A percentile compares a stretch with the other conserved stretches of the same genome.
Evolutionary conservation across 2,888 invertebrate genomes (phyloP).

Genomic region (Cheilosia scutellata): DNA sequence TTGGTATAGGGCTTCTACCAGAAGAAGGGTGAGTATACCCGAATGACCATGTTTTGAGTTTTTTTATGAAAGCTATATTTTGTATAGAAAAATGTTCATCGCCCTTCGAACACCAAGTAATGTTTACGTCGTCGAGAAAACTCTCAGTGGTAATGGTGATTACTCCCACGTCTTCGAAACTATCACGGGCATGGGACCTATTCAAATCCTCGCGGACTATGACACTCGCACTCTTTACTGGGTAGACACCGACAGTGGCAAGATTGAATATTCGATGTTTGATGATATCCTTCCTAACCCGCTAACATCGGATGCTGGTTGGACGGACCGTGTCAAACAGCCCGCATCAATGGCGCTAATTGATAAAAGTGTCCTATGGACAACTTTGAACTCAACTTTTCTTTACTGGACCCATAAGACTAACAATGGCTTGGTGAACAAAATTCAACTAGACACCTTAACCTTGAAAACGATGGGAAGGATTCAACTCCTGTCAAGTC

Average conservation of each 20-base stretch:
- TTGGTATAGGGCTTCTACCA: conserved; percentile 87
- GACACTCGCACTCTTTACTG: conserved; percentile 87
- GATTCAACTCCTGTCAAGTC: conserved; percentile 78
- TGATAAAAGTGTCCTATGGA: conserved; percentile 89
- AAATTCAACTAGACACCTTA: conserved; percentile 80
- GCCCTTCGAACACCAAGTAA: conserved; percentile 84
- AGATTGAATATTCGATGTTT: conserved; percentile 87
- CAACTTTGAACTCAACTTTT: conserved; percentile 85
- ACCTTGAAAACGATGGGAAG: conserved; percentile 72
- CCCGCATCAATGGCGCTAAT: conserved; percentile 87
- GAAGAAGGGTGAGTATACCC: conserved; percentile 79
- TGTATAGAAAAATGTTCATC: conserved; percentile 87
- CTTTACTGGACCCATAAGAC: conserved; percentile 87
- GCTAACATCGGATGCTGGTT: conserved; percentile 76
- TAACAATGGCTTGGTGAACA: conserved; percentile 81
- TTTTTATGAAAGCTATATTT: neutral
- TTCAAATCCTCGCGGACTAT: conserved; percentile 83
- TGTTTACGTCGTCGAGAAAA: conserved; percentile 88
- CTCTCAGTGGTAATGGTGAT: conserved; percentile 87
- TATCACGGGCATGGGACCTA: conserved; percentile 81
- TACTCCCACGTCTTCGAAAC: conserved; percentile 82
- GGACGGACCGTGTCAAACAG: conserved; percentile 82
- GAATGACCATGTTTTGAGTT: neutral
- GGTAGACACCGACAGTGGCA: conserved; percentile 87
- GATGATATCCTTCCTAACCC: conserved; percentile 84